Evolutionary conservation across 2,113 vertebrate genomes (phyloP), one percentile per base, ranked within the genome.

Genomic region (Oryzias woworae): DNA sequence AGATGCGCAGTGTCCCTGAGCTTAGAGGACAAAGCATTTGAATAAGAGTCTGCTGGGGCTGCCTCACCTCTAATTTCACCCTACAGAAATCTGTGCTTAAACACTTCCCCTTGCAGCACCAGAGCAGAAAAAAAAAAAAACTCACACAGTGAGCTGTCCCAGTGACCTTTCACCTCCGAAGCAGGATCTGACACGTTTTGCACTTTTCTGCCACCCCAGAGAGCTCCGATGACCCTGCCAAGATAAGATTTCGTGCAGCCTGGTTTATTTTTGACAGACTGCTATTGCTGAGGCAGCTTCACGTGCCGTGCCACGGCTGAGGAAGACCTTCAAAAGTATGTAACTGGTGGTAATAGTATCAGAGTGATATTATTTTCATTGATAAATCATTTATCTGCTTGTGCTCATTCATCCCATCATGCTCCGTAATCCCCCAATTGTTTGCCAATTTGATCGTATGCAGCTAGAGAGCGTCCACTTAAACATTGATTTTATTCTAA

Each of bases 1-100:
- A 66, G 84, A 90, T 87, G 88, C 85, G 85, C 87, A 85, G 87
- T 90, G 88, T 89, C 88, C 87, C 87, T 84, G 85, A 89, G 85
- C 73, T 28, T 88, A 88, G 84, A 90, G 87, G 89, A 89, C 89
- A 89, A 89, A 88, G 87, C 89, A 73, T 80, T 76, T 78, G 77
- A 84, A 82, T 77, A 78, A 54, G 58, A 77, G 62, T 81, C 78
- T 85, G 74, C 22, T 77, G 55, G 52, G 71, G 66, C 77, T 69
- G 72, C 62, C 53, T 61, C 44, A 63, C 52, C 49, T 57, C 67
- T 50, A 73, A 42, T 70, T 75, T 81, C 51, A 48, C 41, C 47
- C 50, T 53, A 28, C 48, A 49, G 36, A 70, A 73, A 86, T 80
- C 70, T 78, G 77, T 72, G 78, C 66, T 47, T 45, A 28, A 80